Evolutionary conservation across 2,888 invertebrate genomes (phyloP), one percentile per base, ranked within the genome.

Genomic region (Volucella bombylans): DNA sequence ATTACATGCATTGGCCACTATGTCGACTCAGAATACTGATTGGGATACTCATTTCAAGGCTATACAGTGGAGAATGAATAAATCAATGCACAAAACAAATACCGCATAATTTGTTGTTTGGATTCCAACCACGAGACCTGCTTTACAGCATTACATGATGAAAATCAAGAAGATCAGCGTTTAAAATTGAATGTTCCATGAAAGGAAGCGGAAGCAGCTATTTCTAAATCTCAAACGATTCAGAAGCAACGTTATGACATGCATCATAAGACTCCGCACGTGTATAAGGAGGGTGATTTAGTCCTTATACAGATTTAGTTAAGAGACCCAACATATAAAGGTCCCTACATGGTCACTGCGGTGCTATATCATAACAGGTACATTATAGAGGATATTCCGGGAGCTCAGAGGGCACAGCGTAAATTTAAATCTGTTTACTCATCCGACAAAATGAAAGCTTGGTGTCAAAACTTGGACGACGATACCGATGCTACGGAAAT

Each of bases 41-140:
- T 68, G 54, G 54, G 67, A 54, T 68, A 45, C 12, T 23, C 31
- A n/a, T 43, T n/a, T 14, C 18, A 4, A 18, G 23, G 10, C 54
- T 54, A 43, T 68, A 31, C 68, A 68, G 14, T 55, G 68, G 55
- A 15, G 47, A 15, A 45, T 68, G 54, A 68, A 55, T 68, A 45
- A 23, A 23, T 43, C 23, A 23, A 43, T 68, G 47, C 0, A 64
- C 64, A 49, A 50, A 38, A 49, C 49, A 38, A 15, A 49, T 38
- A 38, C 64, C 64, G 12, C 43, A 61, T 31, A 61, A 14, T 23
- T 45, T 61, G 11, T 45, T 45, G 18, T 59, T 45, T 45, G 18
- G 64, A 49, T 64, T 64, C 14, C 64, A 64, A 11, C 38, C 38
- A 12, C 49, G 15, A 14, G 49, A 64, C 12, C 39, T 39, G 10